These are phyloP conservation scores for Takifugu rubripes DNA, from an alignment of 2,797 vertebrate species.

Conservation along the genomic window DNA sequence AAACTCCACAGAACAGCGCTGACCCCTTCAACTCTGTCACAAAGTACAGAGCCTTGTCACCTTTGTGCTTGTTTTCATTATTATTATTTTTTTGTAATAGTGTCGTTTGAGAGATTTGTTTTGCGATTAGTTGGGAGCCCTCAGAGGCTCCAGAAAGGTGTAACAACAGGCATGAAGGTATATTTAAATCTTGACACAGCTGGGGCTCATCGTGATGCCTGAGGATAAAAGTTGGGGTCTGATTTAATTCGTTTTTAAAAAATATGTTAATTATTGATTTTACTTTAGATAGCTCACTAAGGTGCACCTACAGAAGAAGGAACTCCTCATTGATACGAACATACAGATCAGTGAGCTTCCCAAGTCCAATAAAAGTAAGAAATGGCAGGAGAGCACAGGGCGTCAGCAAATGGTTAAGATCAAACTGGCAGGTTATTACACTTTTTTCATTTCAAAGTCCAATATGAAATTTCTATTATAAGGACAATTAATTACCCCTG, in stretches of 20 bases:
- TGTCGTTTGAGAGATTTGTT: too few species aligned
- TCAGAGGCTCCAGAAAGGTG: too few species aligned
- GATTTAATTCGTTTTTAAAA: too few species aligned
- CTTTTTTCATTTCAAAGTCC: constrained; percentile 96
- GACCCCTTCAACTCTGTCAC: too few species aligned
- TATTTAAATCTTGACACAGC: too few species aligned
- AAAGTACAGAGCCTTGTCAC: background rate
- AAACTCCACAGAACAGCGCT: too few species aligned
- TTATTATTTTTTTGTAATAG: too few species aligned
- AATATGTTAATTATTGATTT: constrained; percentile 3
- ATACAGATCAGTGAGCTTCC: constrained; percentile 42
- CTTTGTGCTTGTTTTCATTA: too few species aligned
- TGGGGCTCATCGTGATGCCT: too few species aligned
- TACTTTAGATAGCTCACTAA: constrained; percentile 14
- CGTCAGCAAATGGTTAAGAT: constrained; percentile 88
- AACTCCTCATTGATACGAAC: constrained; percentile 28
- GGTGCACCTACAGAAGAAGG: constrained; percentile 2
- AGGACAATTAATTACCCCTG: constrained; percentile 99
- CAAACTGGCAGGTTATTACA: constrained; percentile 98
- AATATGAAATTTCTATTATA: constrained; percentile 99
- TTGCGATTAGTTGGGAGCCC: too few species aligned
- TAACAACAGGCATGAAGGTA: too few species aligned
- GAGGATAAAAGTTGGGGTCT: too few species aligned
- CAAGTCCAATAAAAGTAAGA: constrained; percentile 44
- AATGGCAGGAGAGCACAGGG: constrained; percentile 41